phyloP scores from a whole-genome alignment of 1,140 invertebrate genomes.

The Zelostemma sp. region DNA sequence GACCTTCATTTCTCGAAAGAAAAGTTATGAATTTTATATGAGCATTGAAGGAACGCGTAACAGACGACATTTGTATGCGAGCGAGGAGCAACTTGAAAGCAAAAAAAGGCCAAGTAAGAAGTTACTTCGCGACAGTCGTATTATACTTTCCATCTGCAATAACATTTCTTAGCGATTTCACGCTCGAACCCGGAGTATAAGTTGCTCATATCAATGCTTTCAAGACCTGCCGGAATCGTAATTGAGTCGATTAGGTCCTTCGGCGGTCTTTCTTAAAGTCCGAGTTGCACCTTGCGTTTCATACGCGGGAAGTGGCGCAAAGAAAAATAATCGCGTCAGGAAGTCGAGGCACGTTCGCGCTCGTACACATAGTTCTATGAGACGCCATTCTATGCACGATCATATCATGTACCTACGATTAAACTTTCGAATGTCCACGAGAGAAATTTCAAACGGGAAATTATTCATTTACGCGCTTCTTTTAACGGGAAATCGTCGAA shows the following conservation, averaged over 20 bases:
- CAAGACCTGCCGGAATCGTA: constrained; percentile 17
- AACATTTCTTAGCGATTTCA: constrained; percentile 18
- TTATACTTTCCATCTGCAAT: constrained; percentile 11
- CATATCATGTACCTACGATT: constrained; percentile 42
- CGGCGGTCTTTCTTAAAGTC: constrained; percentile 19
- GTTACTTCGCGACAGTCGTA: background rate
- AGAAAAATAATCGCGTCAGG: constrained; percentile 35
- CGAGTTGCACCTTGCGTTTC: constrained; percentile 5
- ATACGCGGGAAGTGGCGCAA: constrained; percentile 19
- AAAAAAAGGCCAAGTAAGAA: constrained; percentile 5
- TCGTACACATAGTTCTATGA: constrained; percentile 11
- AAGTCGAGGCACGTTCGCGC: constrained; percentile 36
- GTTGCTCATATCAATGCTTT: constrained; percentile 21
- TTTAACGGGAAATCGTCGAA: no score
- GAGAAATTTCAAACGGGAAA: no score
- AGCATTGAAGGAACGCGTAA: background rate
- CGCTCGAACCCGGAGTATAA: constrained; percentile 7
- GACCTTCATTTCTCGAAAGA: background rate
- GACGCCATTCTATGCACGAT: constrained; percentile 40
- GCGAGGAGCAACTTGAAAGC: background rate
- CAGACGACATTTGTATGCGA: background rate
- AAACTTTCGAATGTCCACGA: constrained; percentile 38
- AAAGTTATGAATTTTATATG: constrained; percentile 2
- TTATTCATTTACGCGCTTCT: no score
- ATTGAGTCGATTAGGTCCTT: constrained; percentile 37